Evolutionary conservation across 30 jellyfish, hydroid and myxozoan species (phyloP), one percentile per base, ranked within the genome.

Genomic region (Aurelia aurita): DNA sequence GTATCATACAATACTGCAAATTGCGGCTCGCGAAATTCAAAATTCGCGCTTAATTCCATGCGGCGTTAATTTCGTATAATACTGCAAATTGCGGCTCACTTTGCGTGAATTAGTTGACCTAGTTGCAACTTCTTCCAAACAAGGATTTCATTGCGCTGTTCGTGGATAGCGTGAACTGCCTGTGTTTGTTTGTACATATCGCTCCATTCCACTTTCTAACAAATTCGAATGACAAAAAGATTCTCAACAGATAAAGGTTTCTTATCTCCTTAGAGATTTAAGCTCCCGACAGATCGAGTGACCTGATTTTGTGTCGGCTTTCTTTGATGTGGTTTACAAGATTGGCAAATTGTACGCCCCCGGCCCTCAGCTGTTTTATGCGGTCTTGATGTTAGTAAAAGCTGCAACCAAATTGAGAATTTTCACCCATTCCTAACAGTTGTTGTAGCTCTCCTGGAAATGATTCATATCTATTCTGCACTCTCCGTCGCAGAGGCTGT

Each of bases 301-400:
- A 58, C 87, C 87, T 78, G 15, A 78, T 78, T 79, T 20, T 19
- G 47, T 11, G 71, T 18, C 89, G 89, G 89, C 72, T 14, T 47
- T 79, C 51, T 78, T 34, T 59, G 73, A 34, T 78, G 89, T 78
- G 84, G 84, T 19, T 19, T 35, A 35, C 19, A 15, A 31, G 15
- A 46, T 71, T 71, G 49, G 14, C 34, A 31, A 71, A 22, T 14
- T 45, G 32, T 67, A 67, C 79, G 79, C 79, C 79, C 26, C 39
- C 58, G 58, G 79, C 27, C 79, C 23, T 67, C 58, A 67, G 58
- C 79, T 22, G 46, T 67, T 67, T 29, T 19, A 25, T 67, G 79
- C 27, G 79, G 79, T 67, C 51, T 23, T 29, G 31, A 9, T 28
- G 46, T 43, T 16, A 19, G 51, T 20, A 28, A 34, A 32, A 18